phyloP scores from a whole-genome alignment of 1,140 invertebrate genomes.

The Brachionus plicatilis region DNA sequence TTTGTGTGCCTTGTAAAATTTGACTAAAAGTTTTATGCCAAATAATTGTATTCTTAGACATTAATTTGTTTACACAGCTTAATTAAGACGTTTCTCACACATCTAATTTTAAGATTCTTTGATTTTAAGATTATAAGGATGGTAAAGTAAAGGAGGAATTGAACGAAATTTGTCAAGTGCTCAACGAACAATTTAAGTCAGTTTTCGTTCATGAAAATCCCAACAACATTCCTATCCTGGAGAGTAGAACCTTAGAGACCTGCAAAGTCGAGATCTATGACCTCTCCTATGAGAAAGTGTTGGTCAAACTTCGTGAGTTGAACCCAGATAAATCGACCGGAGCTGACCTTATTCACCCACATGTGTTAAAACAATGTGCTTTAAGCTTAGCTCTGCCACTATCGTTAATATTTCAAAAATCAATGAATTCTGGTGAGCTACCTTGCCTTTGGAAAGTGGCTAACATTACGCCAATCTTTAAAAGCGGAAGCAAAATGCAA shows the following conservation, averaged over 20 bases:
- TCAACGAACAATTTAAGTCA: background rate
- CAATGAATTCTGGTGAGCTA: background rate
- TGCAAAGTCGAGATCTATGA: background rate
- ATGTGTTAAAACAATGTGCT: background rate
- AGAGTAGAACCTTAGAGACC: background rate
- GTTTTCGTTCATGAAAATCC: background rate
- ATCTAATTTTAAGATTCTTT: no score
- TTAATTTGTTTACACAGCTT: no score
- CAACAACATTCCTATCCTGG: background rate
- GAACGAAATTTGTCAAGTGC: background rate
- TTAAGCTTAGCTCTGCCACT: background rate
- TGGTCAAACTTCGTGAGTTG: background rate
- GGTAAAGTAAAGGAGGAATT: background rate
- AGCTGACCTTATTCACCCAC: background rate
- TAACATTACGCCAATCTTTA: conserved; percentile 37
- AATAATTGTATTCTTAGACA: no score
- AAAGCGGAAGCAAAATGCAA: conserved; percentile 2
- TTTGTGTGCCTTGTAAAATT: no score
- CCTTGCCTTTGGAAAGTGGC: conserved; percentile 31
- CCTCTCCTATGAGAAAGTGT: background rate
- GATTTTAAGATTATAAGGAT: no score
- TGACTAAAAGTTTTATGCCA: no score
- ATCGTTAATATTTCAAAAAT: background rate
- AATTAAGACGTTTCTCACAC: no score
- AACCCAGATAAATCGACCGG: background rate